Conservation (phyloP, 2,888 invertebrate genomes). For the Baccha elongata region DNA sequence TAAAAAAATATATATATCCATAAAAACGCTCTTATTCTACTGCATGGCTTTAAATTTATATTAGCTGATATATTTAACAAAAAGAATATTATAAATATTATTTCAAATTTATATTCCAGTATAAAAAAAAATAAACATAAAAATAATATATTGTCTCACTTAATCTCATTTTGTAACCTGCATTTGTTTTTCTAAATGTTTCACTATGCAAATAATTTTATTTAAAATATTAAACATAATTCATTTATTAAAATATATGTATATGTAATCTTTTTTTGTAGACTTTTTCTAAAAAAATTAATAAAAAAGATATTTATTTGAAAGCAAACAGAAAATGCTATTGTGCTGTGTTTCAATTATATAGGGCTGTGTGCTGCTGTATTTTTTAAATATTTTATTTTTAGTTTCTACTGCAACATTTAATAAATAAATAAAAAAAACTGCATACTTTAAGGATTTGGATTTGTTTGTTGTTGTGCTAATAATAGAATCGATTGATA, state of each 20-base stretch:
- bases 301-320: slow-evolving; percentile 56
- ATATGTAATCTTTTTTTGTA: slow-evolving; percentile 62
- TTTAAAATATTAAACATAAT: slow-evolving; percentile 21
- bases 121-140: slow-evolving; percentile 14
- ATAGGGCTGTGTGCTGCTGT: slow-evolving; percentile 58
- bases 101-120: slow-evolving; percentile 54
- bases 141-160: slow-evolving; percentile 56
- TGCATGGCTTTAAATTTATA: slow-evolving; percentile 66
- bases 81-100: slow-evolving; percentile 24
- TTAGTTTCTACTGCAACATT: slow-evolving; percentile 49
- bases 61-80: slow-evolving; percentile 43
- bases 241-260: slow-evolving; percentile 16
- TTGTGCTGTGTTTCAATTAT: slow-evolving; percentile 72
- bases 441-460: slow-evolving; percentile 50
- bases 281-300: slow-evolving; percentile 46
- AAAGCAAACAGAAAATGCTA: slow-evolving; percentile 55
- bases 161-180: slow-evolving; percentile 72
- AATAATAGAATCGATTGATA: slow-evolving; percentile 35
- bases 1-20: not conserved
- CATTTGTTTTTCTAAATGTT: slow-evolving; percentile 58
- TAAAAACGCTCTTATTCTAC: slow-evolving; percentile 43
- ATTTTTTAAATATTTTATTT: slow-evolving; percentile 30
- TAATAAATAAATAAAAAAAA: slow-evolving; percentile 9
- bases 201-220: slow-evolving; percentile 39
- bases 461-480: slow-evolving; percentile 66